Conservation (phyloP, 1,140 invertebrate genomes). For the Drosophila dunni region DNA sequence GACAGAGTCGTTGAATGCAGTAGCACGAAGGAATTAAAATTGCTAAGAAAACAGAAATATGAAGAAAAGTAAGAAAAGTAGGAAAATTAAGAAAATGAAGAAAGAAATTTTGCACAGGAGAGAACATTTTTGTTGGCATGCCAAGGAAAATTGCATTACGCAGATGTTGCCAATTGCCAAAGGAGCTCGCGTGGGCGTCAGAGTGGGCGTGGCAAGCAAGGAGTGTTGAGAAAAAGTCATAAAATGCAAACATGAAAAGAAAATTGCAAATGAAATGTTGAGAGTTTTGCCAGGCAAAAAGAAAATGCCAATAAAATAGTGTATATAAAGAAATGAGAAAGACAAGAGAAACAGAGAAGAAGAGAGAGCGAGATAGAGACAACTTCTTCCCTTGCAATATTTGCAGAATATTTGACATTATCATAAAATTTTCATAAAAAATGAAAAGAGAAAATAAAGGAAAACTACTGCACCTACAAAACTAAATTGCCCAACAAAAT, state of each 20-base stretch:
- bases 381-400: not conserved
- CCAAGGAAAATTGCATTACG: slow-evolving; percentile 74
- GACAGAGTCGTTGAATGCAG: slow-evolving; percentile 29
- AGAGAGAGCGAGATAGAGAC: not conserved
- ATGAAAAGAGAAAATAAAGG: slow-evolving; percentile 13
- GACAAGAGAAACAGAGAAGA: not conserved
- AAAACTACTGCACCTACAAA: slow-evolving; percentile 45
- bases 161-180: slow-evolving; percentile 74
- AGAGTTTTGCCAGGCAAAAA: slow-evolving; percentile 50
- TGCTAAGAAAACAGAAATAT: slow-evolving; percentile 29
- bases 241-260: slow-evolving; percentile 76
- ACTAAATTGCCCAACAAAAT: slow-evolving; percentile 59
- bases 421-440: slow-evolving; percentile 47
- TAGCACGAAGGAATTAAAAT: slow-evolving; percentile 59
- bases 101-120: slow-evolving; percentile 30
- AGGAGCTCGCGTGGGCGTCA: not conserved
- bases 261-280: slow-evolving; percentile 78
- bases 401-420: slow-evolving; percentile 27
- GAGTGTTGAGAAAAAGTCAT: slow-evolving; percentile 71
- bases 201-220: slow-evolving; percentile 42
- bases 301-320: slow-evolving; percentile 68
- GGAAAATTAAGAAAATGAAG: slow-evolving; percentile 35
- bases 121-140: slow-evolving; percentile 51
- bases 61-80: slow-evolving; percentile 26
- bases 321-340: slow-evolving; percentile 38